These are phyloP conservation scores for Cricetomys ansorgei DNA, from an alignment of 2,113 vertebrate species.

Conservation along the genomic window DNA sequence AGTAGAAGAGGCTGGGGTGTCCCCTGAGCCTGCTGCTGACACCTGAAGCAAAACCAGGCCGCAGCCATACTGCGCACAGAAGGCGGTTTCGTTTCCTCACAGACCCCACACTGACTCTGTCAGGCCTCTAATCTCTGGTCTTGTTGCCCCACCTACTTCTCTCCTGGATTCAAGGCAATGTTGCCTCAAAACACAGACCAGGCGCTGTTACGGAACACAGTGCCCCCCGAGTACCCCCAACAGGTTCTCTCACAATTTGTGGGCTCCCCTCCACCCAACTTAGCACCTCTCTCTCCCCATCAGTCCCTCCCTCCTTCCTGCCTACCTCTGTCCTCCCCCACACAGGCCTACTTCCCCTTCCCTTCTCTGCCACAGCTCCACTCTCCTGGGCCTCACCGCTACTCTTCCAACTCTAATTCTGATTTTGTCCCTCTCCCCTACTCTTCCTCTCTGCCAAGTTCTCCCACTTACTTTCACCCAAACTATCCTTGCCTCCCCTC, in stretches of 20 bases:
- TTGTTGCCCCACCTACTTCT: neutral
- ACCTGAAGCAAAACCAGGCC: neutral
- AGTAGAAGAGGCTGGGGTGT: neutral
- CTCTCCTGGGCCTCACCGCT: neutral
- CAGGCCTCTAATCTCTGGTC: neutral
- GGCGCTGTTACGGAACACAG: slow-evolving; percentile 48
- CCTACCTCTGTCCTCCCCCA: neutral
- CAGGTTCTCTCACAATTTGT: neutral
- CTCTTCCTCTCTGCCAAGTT: slow-evolving; percentile 22
- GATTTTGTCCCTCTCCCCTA: neutral
- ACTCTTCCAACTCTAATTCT: slow-evolving; percentile 31
- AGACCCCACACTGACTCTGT: neutral
- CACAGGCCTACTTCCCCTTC: neutral
- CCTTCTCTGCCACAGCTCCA: neutral
- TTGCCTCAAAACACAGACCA: slow-evolving; percentile 65
- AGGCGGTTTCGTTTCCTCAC: neutral
- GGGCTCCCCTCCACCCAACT: neutral
- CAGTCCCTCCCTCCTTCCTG: neutral
- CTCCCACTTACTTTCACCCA: slow-evolving; percentile 42
- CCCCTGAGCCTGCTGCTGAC: neutral
- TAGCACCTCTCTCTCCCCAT: neutral
- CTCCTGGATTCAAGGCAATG: slow-evolving; percentile 71
- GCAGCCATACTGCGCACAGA: neutral
- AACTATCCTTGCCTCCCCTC: neutral
- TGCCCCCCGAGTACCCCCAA: neutral